phyloP scores from a whole-genome alignment of 2,797 vertebrate genomes.

The Heliangelus exortis region DNA sequence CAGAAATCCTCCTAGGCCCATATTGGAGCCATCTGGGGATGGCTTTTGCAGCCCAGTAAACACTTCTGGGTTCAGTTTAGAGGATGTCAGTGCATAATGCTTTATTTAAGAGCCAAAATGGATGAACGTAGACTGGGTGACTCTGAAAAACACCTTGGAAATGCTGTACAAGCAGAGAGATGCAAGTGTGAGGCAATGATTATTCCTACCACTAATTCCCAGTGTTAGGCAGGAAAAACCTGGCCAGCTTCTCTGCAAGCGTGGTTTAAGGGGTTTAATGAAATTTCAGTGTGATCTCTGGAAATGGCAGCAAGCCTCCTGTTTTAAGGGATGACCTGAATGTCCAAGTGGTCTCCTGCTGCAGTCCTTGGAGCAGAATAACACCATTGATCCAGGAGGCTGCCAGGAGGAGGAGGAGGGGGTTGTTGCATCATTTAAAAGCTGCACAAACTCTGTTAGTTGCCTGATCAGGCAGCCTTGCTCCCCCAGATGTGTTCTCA shows the following conservation, averaged over 20 bases:
- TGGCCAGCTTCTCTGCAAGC: neutral
- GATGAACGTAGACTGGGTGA: neutral
- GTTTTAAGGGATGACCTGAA: neutral
- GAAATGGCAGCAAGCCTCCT: slow-evolving; percentile 2
- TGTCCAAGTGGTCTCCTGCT: neutral
- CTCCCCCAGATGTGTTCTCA: neutral
- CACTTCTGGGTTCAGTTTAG: slow-evolving; percentile 44
- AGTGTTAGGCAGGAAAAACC: neutral
- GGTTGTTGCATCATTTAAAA: neutral
- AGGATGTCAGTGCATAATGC: slow-evolving; percentile 9
- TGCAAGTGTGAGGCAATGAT: neutral
- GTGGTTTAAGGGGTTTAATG: neutral
- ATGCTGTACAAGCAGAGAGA: neutral
- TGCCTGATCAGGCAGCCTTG: neutral
- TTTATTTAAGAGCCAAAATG: slow-evolving; percentile 34
- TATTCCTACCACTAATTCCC: neutral
- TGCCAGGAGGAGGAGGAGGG: neutral
- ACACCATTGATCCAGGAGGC: neutral
- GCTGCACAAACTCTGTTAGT: neutral
- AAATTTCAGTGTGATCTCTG: neutral
- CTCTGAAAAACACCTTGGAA: neutral
- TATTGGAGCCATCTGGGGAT: slow-evolving; percentile 61
- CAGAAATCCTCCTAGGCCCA: slow-evolving; percentile 53
- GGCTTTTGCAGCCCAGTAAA: slow-evolving; percentile 57
- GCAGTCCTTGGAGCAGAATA: neutral